These are phyloP conservation scores for Podarcis lilfordi DNA, from an alignment of 2,797 vertebrate genomes.

Conservation along the genomic window DNA sequence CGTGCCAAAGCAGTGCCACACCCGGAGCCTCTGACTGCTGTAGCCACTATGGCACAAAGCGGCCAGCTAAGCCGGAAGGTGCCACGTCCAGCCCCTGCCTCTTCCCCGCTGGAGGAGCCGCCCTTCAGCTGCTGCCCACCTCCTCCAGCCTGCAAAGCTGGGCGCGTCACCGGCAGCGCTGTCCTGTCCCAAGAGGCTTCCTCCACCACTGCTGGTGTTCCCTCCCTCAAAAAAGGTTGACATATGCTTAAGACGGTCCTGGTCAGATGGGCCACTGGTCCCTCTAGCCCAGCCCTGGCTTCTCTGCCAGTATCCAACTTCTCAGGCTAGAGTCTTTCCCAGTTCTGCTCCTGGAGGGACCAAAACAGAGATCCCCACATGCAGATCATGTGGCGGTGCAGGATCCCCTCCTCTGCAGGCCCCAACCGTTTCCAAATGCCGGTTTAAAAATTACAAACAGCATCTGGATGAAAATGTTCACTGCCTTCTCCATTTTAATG, in stretches of 20 bases:
- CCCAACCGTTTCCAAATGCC: background rate
- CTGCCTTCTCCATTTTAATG: constrained; percentile 26
- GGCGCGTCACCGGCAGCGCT: too few relatives aligned
- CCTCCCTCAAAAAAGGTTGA: too few relatives aligned
- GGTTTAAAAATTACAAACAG: background rate
- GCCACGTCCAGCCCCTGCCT: rapidly evolving
- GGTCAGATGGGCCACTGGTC: too few relatives aligned
- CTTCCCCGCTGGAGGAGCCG: too few relatives aligned
- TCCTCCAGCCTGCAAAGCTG: too few relatives aligned
- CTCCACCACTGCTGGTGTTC: too few relatives aligned
- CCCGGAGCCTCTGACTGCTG: too few relatives aligned
- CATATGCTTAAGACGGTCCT: too few relatives aligned
- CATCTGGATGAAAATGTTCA: constrained; percentile 36
- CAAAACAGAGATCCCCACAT: background rate
- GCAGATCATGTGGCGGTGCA: background rate
- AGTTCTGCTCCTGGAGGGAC: background rate
- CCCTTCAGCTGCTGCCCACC: too few relatives aligned
- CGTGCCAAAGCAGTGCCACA: rapidly evolving
- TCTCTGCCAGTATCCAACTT: background rate
- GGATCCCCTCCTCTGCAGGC: background rate
- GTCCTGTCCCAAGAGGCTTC: too few relatives aligned
- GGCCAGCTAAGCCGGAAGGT: too few relatives aligned
- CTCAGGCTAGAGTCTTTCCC: background rate
- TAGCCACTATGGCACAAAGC: too few relatives aligned
- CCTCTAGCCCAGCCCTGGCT: background rate